These are phyloP conservation scores for Boloria selene DNA, from an alignment of 2,888 invertebrate species.

Conservation along the genomic window DNA sequence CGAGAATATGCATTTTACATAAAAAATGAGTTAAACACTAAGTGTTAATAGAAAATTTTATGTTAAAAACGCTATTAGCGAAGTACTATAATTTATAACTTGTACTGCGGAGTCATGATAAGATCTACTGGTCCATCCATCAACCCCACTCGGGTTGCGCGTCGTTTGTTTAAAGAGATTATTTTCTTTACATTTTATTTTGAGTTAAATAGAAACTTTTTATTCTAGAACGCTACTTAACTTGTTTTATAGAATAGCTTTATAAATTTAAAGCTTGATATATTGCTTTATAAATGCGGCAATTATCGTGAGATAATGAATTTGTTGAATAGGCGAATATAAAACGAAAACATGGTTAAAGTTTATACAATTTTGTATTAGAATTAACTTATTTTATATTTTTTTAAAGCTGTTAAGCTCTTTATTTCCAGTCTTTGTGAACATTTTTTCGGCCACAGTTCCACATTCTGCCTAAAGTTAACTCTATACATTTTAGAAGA, in stretches of 20 bases:
- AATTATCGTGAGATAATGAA: too few species aligned
- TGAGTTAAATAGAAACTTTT: constrained; percentile 6
- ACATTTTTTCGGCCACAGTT: too few species aligned
- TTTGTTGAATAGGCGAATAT: too few species aligned
- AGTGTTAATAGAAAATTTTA: background rate
- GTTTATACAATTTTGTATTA: too few species aligned
- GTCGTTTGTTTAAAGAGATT: constrained; percentile 9
- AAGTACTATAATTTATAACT: background rate
- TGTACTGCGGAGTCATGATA: background rate
- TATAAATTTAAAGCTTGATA: constrained; percentile 17
- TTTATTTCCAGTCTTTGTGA: too few species aligned
- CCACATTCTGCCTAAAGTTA: too few species aligned
- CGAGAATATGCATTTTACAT: too few species aligned
- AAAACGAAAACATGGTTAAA: too few species aligned
- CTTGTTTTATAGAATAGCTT: background rate
- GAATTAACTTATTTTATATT: too few species aligned
- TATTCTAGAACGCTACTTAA: constrained; percentile 9
- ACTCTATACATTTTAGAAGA: too few species aligned
- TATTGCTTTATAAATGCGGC: background rate
- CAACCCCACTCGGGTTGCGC: background rate
- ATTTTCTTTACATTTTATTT: constrained; percentile 3
- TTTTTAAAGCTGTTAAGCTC: too few species aligned
- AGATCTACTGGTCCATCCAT: constrained; percentile 10
- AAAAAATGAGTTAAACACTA: too few species aligned
- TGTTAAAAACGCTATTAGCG: background rate